A percentile compares a stretch with the other conserved stretches of the same genome.
Evolutionary conservation across 2,888 invertebrate genomes (phyloP).

Genomic region (Automeris io): DNA sequence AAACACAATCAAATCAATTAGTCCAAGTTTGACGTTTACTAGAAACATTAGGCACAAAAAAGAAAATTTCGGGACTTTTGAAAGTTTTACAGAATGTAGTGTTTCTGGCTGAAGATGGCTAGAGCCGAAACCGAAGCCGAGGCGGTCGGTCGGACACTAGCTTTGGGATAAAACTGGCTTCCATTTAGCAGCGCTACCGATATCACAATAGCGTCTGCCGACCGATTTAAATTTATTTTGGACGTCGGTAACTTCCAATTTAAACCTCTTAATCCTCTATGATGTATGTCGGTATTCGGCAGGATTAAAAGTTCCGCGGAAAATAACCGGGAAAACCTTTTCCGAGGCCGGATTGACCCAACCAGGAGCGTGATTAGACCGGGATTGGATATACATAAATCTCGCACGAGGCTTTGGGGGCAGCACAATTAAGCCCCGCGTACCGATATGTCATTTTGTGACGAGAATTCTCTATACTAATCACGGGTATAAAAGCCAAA

Average conservation of each 20-base stretch:
- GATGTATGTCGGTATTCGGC: constrained; percentile 77
- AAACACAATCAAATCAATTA: too few species aligned
- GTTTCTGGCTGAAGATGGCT: too few species aligned
- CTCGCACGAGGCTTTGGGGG: constrained; percentile 66
- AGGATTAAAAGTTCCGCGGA: constrained; percentile 77
- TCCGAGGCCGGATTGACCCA: constrained; percentile 75
- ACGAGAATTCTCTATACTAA: constrained; percentile 55
- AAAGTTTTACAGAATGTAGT: too few species aligned
- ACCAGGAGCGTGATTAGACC: constrained; percentile 71
- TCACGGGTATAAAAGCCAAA: constrained; percentile 37
- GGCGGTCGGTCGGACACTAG: constrained; percentile 52
- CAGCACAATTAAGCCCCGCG: constrained; percentile 69
- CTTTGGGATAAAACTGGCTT: constrained; percentile 63
- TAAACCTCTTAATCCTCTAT: constrained; percentile 78
- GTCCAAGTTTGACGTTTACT: too few species aligned
- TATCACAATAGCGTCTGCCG: constrained; percentile 75
- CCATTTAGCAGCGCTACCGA: constrained; percentile 70
- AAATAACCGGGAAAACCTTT: constrained; percentile 78
- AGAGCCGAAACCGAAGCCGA: too few species aligned
- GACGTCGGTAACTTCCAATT: constrained; percentile 78
- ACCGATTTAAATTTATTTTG: constrained; percentile 77
- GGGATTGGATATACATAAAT: constrained; percentile 77
- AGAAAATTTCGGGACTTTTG: too few species aligned
- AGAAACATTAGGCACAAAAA: too few species aligned
- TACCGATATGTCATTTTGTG: constrained; percentile 70